phyloP scores from a whole-genome alignment of 1,140 invertebrate genomes.

The Cepaea nemoralis region DNA sequence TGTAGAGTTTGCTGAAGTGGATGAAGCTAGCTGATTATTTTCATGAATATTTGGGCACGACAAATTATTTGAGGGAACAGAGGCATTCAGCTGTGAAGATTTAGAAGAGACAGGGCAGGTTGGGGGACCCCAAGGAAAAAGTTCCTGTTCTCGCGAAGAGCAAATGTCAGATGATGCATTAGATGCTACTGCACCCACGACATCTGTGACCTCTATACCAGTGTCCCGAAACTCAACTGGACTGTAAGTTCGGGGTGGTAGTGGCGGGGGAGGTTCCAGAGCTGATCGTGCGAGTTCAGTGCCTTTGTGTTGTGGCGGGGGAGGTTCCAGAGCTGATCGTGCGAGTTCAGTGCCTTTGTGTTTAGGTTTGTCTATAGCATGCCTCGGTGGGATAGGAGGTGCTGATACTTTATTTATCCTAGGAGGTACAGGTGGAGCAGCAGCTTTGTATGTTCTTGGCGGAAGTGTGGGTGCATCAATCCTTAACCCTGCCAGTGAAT shows the following conservation, averaged over 20 bases:
- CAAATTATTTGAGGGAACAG: neutral
- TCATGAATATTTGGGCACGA: neutral
- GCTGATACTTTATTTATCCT: slow-evolving; percentile 39
- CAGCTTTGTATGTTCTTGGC: slow-evolving; percentile 63
- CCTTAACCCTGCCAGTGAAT: neutral
- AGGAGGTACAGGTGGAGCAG: slow-evolving; percentile 43
- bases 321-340: slow-evolving; percentile 45
- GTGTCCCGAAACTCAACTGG: slow-evolving; percentile 52
- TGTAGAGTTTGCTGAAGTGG: neutral
- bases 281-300: neutral
- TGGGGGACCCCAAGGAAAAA: slow-evolving; percentile 45
- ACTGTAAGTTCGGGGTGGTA: slow-evolving; percentile 67
- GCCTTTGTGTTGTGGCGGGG: slow-evolving; percentile 53
- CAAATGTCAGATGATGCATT: neutral
- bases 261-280: slow-evolving; percentile 58
- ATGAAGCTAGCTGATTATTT: neutral
- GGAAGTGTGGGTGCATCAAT: slow-evolving; percentile 59
- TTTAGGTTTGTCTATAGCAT: slow-evolving; percentile 33
- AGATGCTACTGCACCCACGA: neutral
- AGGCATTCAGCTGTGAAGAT: neutral
- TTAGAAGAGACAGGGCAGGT: slow-evolving; percentile 3
- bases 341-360: neutral
- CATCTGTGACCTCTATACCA: slow-evolving; percentile 26
- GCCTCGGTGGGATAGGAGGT: slow-evolving; percentile 62
- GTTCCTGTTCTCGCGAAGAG: slow-evolving; percentile 32